phyloP scores from a whole-genome alignment of 2,113 vertebrate species.

The Aix galericulata region DNA sequence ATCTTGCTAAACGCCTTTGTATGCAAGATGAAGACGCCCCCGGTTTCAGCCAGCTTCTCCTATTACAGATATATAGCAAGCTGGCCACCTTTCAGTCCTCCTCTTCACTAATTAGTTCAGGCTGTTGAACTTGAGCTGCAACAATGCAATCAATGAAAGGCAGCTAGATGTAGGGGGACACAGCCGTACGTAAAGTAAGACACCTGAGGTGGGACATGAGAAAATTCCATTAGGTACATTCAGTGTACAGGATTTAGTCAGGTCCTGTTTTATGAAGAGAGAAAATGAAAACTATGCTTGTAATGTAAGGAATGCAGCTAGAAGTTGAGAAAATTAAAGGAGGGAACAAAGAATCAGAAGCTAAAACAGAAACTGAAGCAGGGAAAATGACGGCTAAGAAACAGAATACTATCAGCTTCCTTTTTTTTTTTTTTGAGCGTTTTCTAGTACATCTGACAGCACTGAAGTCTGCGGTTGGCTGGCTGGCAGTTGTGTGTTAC shows the following conservation, averaged over 20 bases:
- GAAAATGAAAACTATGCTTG: not conserved
- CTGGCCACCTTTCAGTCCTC: not conserved
- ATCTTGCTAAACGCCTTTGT: not conserved
- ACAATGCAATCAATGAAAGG: not conserved
- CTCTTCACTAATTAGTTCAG: not conserved
- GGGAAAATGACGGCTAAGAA: not conserved
- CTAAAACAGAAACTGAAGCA: not conserved
- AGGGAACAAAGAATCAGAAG: not conserved
- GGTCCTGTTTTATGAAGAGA: not conserved
- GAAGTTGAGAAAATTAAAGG: not conserved
- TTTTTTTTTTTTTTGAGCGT: not conserved
- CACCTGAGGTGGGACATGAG: not conserved
- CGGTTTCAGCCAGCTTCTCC: not conserved
- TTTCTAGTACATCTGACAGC: not conserved
- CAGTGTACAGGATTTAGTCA: not conserved
- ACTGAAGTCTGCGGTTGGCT: not conserved
- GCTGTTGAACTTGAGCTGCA: not conserved
- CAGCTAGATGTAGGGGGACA: not conserved
- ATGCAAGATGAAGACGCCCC: not conserved
- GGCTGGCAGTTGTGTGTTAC: not conserved
- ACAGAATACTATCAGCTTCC: not conserved
- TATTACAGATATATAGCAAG: not conserved
- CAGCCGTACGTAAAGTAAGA: not conserved
- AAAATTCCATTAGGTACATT: not conserved
- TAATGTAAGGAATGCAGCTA: not conserved